Evolutionary conservation across 64 coral and sea anemone genomes (phyloP), one percentile per base, ranked within the genome.

Genomic region (Stichodactyla helianthus): DNA sequence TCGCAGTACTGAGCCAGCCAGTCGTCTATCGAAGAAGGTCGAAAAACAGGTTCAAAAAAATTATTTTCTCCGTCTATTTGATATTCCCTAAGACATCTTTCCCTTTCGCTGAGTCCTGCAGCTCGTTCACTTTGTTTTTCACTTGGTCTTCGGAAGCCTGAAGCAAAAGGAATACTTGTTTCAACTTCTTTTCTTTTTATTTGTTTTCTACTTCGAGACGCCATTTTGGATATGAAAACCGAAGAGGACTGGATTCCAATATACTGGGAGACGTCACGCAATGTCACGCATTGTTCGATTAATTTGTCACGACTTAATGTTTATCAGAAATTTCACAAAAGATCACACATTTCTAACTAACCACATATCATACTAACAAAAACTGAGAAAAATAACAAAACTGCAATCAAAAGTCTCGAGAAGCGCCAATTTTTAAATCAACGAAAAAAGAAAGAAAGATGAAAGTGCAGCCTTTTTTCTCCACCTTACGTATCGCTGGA

Each of bases 1-100:
- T 95, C 90, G 52, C 86, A 87, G 51, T 95, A 95, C 56, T 87
- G 91, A 4, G 90, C 94, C 53, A 95, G 58, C 91, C 94, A 95
- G 31, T 95, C 89, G 20, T 91, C 89, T 63, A 84, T 82, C 18
- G 54, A 91, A n/a, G 35, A 61, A 8, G 93, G 93, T 4, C 79
- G 23, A 0, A 89, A 86, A 86, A 95, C 79, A 7, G 61, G 25
- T 87, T 63, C 8, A 71, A 95, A 95, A 79, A 91, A 63, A 10
- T 20, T 83, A n/a, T 70, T 79, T 31, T 90, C 65, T 54, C 70
- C 27, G 4, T 87, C 87, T 28, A 71, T 7, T 83, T 89, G 79
- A 6, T 85, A 89, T 12, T 87, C 74, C 50, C 77, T 95, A 14
- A 74, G 77, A 6, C 64, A 26, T 60, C 26, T 84, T 74, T 74